Percentiles rank a stretch among this genome's conserved stretches.
Conservation (phyloP, 2,113 vertebrate species). For the Lepus americanus region DNA sequence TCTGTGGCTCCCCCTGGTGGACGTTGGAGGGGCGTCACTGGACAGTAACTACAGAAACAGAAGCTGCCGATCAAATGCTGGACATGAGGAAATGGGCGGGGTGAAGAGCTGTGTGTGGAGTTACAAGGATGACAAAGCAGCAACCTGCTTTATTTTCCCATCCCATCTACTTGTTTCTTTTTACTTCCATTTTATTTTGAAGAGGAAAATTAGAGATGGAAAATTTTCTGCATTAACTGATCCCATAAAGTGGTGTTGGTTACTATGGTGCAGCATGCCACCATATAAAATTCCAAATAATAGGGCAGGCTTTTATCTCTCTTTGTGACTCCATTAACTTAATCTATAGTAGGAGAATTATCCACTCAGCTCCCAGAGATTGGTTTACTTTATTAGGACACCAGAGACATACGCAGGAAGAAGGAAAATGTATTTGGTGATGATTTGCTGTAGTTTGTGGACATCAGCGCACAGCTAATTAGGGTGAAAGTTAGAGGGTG, state of each 20-base stretch:
- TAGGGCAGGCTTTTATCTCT: slow-evolving; percentile 82
- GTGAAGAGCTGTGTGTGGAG: background rate
- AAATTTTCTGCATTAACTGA: slow-evolving; percentile 80
- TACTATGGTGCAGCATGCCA: slow-evolving; percentile 82
- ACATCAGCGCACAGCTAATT: slow-evolving; percentile 38
- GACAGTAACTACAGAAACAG: slow-evolving; percentile 1
- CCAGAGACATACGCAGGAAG: slow-evolving; percentile 42
- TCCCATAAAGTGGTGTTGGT: slow-evolving; percentile 75
- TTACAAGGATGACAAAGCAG: background rate
- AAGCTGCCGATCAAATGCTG: slow-evolving; percentile 63
- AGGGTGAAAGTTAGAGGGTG: background rate
- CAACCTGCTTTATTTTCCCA: slow-evolving; percentile 28
- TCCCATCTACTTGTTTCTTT: background rate
- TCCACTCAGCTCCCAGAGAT: slow-evolving; percentile 81
- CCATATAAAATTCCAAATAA: slow-evolving; percentile 76
- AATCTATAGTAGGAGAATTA: slow-evolving; percentile 78
- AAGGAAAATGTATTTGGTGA: slow-evolving; percentile 30
- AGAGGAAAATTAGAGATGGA: slow-evolving; percentile 64
- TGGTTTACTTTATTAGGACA: slow-evolving; percentile 70
- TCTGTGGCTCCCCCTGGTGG: background rate
- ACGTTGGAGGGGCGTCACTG: background rate
- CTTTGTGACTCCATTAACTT: slow-evolving; percentile 81
- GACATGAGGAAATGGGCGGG: slow-evolving; percentile 1
- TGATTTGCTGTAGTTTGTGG: slow-evolving; percentile 2
- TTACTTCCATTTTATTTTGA: slow-evolving; percentile 47